These are phyloP conservation scores for Eurytoma californica DNA, from an alignment of 2,888 invertebrate species.

Conservation along the genomic window DNA sequence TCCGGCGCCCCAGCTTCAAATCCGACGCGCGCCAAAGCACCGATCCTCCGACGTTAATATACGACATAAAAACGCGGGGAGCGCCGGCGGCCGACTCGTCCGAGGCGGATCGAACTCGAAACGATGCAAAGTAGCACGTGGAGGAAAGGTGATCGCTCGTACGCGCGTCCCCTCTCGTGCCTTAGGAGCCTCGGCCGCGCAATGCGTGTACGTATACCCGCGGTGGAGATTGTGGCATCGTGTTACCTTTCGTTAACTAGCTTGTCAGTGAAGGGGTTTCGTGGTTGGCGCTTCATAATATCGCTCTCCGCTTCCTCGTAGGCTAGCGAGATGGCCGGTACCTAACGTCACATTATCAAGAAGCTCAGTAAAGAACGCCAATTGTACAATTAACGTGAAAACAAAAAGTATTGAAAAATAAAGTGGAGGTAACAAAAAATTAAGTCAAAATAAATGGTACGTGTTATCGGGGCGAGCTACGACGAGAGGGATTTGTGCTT, in stretches of 20 bases:
- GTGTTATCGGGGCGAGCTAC: background rate
- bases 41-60: too few relatives aligned
- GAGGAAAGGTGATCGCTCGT: background rate
- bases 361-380: constrained; percentile 69
- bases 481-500: constrained; percentile 3
- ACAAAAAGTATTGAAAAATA: background rate
- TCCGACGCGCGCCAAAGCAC: too few relatives aligned
- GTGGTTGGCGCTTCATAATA: constrained; percentile 91
- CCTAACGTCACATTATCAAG: constrained; percentile 75
- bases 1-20: too few relatives aligned
- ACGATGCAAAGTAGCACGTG: constrained; percentile 32
- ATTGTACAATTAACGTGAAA: constrained; percentile 33
- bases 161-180: constrained; percentile 2
- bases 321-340: constrained; percentile 90
- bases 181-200: constrained; percentile 34
- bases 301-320: constrained; percentile 91
- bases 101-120: background rate
- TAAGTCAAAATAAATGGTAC: too few relatives aligned
- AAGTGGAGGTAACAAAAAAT: constrained; percentile 2
- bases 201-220: constrained; percentile 33
- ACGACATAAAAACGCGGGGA: too few relatives aligned
- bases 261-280: constrained; percentile 90
- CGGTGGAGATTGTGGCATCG: constrained; percentile 60
- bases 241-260: constrained; percentile 87
- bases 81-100: too few relatives aligned